Percentiles rank a stretch among this genome's conserved stretches.
phyloP scores from a whole-genome alignment of 2,888 invertebrate genomes.

The Epicampocera succincta region DNA sequence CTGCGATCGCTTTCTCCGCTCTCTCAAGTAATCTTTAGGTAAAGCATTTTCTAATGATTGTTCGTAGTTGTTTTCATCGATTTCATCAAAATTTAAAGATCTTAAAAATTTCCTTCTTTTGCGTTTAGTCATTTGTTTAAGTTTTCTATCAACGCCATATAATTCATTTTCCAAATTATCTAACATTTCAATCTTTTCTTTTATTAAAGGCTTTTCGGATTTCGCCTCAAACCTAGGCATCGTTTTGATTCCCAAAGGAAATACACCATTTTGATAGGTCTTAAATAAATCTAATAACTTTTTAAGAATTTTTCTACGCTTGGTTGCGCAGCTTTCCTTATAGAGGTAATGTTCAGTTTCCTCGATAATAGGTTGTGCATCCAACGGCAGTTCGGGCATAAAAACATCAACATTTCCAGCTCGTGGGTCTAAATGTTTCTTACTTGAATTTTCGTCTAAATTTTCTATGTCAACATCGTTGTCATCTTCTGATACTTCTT shows the following conservation, averaged over 20 bases:
- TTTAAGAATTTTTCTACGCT: conserved; percentile 84
- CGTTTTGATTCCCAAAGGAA: conserved; percentile 86
- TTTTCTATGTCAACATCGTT: conserved; percentile 79
- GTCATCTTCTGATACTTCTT: conserved; percentile 76
- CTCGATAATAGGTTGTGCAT: conserved; percentile 83
- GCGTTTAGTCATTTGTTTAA: conserved; percentile 82
- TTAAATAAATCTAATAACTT: conserved; percentile 81
- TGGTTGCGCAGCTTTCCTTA: conserved; percentile 82
- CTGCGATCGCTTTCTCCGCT: conserved; percentile 75
- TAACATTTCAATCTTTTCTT: conserved; percentile 80
- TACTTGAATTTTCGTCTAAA: conserved; percentile 64
- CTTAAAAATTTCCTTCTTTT: conserved; percentile 78
- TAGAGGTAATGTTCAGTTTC: conserved; percentile 83
- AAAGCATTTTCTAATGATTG: conserved; percentile 75
- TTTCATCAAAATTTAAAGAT: conserved; percentile 76
- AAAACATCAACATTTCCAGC: conserved; percentile 90
- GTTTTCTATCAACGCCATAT: conserved; percentile 77
- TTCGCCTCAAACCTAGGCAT: conserved; percentile 81
- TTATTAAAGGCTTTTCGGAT: conserved; percentile 74
- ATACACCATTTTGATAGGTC: conserved; percentile 84
- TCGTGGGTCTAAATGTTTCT: conserved; percentile 86
- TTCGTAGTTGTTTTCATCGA: conserved; percentile 78
- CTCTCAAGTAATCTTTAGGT: conserved; percentile 74
- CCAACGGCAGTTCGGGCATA: conserved; percentile 87
- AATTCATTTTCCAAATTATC: conserved; percentile 83